Percentiles rank a stretch among this genome's conserved stretches.
Evolutionary conservation across 37 sponge, comb jelly and placozoan genomes (phyloP).

Genomic region (Petrosia ficiformis): DNA sequence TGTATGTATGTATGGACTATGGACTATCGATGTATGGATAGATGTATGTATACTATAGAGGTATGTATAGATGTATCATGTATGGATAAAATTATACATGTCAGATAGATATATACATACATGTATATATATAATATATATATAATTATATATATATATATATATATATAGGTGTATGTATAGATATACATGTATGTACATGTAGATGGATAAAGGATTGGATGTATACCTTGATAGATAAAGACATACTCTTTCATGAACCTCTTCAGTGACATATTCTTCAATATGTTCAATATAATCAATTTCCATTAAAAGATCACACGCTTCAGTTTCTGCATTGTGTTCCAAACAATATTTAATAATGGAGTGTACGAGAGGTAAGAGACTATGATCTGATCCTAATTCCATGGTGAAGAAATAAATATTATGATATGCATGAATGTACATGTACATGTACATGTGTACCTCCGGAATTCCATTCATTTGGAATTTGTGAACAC

Average conservation of each 20-base stretch:
- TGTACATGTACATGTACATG: not conserved
- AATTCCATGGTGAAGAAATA: too few species aligned
- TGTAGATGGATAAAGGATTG: not conserved
- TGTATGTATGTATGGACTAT: not conserved
- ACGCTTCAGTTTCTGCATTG: conserved; percentile 92
- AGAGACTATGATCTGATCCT: too few species aligned
- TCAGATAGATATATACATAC: too few species aligned
- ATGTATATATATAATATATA: too few species aligned
- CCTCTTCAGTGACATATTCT: conserved; percentile 51
- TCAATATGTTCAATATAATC: conserved; percentile 62
- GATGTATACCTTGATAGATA: conserved; percentile 81
- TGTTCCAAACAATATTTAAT: conserved; percentile 79
- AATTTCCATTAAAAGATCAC: conserved; percentile 98
- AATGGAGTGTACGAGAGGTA: conserved; percentile 71
- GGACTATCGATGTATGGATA: not conserved
- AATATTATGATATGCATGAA: conserved; percentile 19
- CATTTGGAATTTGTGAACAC: conserved; percentile 64
- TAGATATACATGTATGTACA: not conserved
- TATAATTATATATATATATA: too few species aligned
- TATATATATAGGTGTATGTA: not conserved
- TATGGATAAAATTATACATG: too few species aligned
- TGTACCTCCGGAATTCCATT: conserved; percentile 22
- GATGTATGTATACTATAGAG: not conserved
- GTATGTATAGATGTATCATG: too few species aligned
- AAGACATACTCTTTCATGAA: conserved; percentile 87